Conservation (phyloP, 2,888 invertebrate genomes). For the Drosophila paramelanica region DNA sequence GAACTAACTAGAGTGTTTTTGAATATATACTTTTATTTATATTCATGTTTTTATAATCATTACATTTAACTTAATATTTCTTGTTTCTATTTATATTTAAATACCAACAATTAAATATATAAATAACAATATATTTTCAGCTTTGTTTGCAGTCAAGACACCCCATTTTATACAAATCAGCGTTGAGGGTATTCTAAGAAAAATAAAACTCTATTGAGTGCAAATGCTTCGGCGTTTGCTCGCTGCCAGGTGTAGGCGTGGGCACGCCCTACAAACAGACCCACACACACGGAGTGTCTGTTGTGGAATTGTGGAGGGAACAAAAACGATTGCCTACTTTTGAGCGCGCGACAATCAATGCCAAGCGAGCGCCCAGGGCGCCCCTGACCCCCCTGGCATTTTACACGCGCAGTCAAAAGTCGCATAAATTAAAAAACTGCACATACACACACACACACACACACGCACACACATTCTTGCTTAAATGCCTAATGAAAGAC, state of each 20-base stretch:
- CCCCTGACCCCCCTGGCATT: slow-evolving; percentile 5
- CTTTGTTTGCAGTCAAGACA: background rate
- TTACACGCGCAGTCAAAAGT: slow-evolving; percentile 64
- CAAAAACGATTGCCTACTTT: slow-evolving; percentile 67
- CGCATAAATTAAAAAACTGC: slow-evolving; percentile 76
- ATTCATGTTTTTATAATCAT: too few species aligned
- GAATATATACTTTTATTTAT: too few species aligned
- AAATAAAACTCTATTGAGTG: slow-evolving; percentile 2
- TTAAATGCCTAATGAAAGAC: slow-evolving; percentile 54
- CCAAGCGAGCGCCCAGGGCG: background rate
- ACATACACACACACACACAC: slow-evolving; percentile 43
- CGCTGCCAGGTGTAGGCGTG: background rate
- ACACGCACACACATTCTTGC: slow-evolving; percentile 17
- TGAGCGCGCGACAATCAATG: slow-evolving; percentile 50
- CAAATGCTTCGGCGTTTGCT: background rate
- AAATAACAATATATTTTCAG: too few species aligned
- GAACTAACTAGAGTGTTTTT: too few species aligned
- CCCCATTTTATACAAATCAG: background rate
- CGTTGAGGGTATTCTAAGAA: background rate
- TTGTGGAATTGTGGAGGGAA: slow-evolving; percentile 5
- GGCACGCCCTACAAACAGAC: background rate
- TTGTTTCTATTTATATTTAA: too few species aligned
- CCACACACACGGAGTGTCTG: background rate
- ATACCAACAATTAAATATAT: too few species aligned
- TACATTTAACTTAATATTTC: too few species aligned